Base-by-base conservation (phyloP, 2,888 invertebrate genomes). In the Minunthozetes semirufus region DNA sequence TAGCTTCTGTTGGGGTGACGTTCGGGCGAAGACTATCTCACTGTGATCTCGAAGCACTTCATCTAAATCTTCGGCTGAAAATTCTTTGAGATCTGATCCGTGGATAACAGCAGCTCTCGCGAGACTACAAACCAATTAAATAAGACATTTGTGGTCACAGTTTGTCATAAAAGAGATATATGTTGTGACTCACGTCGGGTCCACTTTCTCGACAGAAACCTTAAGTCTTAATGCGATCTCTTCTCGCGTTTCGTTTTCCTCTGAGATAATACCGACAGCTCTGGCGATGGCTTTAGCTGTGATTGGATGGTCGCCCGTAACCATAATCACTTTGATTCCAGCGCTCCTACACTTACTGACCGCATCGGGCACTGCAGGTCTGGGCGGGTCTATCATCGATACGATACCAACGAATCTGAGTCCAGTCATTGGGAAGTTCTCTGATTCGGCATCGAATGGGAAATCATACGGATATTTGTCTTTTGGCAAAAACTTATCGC, bases 231-330 rank as follows among this genome's bases (percentile, higher is more conserved):
- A 68, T n/a, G 74, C 42, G 9, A 74, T 50, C 46, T 74, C 74
- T 22, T 74, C 46, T 3, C n/a, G 42, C 11, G 74, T 74, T 38
- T 75, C 53, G 29, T 56, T 72, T 6, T 29, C 8, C 76, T 82
- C 82, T 19, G 83, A 83, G 78, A 84, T 84, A 78, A 84, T 84
- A 70, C 84, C 84, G 29, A 85, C 84, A 78, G 83, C 82, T 79
- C 83, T 83, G 73, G 84, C 80, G 19, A 80, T 80, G 4, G 80
- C 80, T 73, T 79, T 79, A 3, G 79, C 80, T 13, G 80, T 80
- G 27, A 79, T 80, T n/a, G 80, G 80, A 61, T 80, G 80, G 73
- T 80, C 80, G 63, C 80, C 80, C 19, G 80, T 80, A 1, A 85
- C 84, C 84, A 84, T 84, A 79, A 84, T 83, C n/a, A 76, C 82